Evolutionary conservation across 2,113 vertebrate species (phyloP).

Genomic region (Cryptoleucopteryx plumbea): DNA sequence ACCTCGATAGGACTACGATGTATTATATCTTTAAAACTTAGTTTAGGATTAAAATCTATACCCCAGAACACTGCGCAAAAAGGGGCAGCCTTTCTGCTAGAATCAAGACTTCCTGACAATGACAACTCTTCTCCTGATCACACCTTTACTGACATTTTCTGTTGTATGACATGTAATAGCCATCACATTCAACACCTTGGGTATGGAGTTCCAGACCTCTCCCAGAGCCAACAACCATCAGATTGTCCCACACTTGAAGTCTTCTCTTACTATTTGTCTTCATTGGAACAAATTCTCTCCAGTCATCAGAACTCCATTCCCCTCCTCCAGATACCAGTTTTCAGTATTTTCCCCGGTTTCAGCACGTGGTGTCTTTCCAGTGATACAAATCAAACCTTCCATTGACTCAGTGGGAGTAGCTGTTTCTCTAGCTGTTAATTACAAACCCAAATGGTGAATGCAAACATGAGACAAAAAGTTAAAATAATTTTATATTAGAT

Average conservation of each 20-base stretch:
- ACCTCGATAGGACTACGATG: background rate
- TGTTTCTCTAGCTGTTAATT: background rate
- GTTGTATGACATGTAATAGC: background rate
- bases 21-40: background rate
- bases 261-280: background rate
- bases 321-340: background rate
- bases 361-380: background rate
- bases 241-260: background rate
- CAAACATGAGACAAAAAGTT: background rate
- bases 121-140: background rate
- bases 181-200: background rate
- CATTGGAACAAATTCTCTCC: background rate
- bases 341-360: background rate
- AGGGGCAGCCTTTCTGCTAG: background rate
- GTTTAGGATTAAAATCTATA: background rate
- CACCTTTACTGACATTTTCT: background rate
- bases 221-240: background rate
- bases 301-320: background rate
- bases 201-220: background rate
- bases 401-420: background rate
- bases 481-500: background rate
- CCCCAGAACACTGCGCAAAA: background rate
- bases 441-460: background rate
- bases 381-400: background rate
- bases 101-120: background rate